Conservation (phyloP, 2,797 vertebrate species). For the Gadopsis marmoratus region DNA sequence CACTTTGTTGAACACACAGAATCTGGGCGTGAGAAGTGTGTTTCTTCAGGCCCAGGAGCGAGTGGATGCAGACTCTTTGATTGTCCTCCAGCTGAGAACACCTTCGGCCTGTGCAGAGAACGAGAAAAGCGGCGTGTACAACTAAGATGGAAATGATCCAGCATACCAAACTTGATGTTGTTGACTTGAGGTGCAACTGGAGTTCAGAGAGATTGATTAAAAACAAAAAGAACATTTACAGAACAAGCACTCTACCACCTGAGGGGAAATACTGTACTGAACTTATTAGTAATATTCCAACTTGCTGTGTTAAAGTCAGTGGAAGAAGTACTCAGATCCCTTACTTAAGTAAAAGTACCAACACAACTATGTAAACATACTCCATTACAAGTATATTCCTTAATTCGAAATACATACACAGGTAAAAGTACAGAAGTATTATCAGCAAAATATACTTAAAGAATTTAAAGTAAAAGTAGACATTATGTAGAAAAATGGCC, state of each 20-base stretch:
- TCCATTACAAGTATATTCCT: not conserved
- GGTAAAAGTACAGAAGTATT: not conserved
- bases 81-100: slow-evolving; percentile 48
- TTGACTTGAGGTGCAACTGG: not conserved
- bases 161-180: not conserved
- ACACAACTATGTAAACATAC: not conserved
- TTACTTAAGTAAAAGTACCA: not conserved
- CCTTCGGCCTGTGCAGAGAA: slow-evolving; percentile 36
- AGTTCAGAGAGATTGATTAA: slow-evolving; percentile 11
- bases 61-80: slow-evolving; percentile 36
- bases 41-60: slow-evolving; percentile 20
- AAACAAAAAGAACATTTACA: not conserved
- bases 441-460: too few relatives aligned
- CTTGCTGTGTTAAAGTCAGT: not conserved
- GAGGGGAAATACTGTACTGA: not conserved
- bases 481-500: not conserved
- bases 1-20: slow-evolving; percentile 22
- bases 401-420: not conserved
- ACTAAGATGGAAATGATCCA: slow-evolving; percentile 10
- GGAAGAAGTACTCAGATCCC: not conserved
- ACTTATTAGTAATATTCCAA: not conserved
- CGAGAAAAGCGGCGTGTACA: slow-evolving; percentile 31
- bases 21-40: not conserved
- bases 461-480: not conserved
- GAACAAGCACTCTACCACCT: not conserved